Base-by-base conservation (phyloP, 2,113 vertebrate genomes). In the Nothocercus nigrocapillus region DNA sequence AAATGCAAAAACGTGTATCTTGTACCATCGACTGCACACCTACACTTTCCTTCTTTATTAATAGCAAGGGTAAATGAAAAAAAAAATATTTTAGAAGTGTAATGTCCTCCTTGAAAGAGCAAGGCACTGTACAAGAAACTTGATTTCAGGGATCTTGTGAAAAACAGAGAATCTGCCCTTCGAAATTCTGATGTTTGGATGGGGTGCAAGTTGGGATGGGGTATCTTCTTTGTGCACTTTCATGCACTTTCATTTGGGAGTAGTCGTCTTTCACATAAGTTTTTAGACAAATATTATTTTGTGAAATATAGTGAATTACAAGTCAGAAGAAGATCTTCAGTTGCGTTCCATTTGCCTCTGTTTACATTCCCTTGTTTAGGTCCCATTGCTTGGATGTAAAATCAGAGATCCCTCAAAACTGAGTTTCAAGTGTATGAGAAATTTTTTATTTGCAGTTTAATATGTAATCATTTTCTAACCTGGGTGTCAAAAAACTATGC, bases 381-480 rank as follows among this genome's bases (percentile, higher is more conserved):
- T 76, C 19, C 17, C 25, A 3, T 40, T 73, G 16, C 64, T 27
- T 47, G 44, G 34, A 32, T 11, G 8, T 38, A 70, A 93, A 44
- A 30, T 58, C 17, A 59, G 40, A 8, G 9, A 38, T 40, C 12
- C 7, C 20, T 27, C 3, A 44, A 28, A 72, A 76, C 36, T 69
- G 58, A 53, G 5, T 84, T 79, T 79, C 22, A 59, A 61, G 5
- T 73, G n/a, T 22, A 61, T 7, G 3, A 75, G 36, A 72, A 7
- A 1, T 27, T 64, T 86, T 58, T 93, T 75, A 11, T 20, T 18
- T 14, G 5, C 25, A 5, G 7, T 74, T 78, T 74, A 90, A 28
- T 0, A 0, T 63, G 70, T 54, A 74, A 34, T 47, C 0, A 19
- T 40, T 72, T 67, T 67, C 6, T 53, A 68, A 42, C 9, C 5